Evolutionary conservation across 2,888 invertebrate genomes (phyloP).

Genomic region (Exephanes ischioxanthus): DNA sequence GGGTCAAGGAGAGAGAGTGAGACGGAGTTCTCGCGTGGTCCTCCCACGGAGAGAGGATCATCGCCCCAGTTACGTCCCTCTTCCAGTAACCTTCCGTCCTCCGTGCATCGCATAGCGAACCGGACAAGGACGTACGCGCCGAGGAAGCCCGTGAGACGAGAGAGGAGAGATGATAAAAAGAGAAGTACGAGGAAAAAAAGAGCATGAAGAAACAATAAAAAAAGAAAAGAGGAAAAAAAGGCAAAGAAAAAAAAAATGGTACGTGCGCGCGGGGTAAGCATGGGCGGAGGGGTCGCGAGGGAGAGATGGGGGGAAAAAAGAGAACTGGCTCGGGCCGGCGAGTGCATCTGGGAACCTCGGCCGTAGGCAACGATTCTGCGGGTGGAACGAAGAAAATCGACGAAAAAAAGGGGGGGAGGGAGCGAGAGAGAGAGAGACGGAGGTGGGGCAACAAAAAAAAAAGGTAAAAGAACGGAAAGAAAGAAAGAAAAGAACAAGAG

Average conservation of each 20-base stretch:
- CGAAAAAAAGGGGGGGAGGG: constrained; percentile 38
- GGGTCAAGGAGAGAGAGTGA: constrained; percentile 66
- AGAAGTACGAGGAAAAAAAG: constrained; percentile 12
- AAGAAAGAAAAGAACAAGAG: constrained; percentile 61
- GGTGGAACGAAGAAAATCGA: constrained; percentile 41
- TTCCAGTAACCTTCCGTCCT: constrained; percentile 76
- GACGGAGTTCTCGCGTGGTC: constrained; percentile 65
- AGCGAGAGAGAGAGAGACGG: constrained; percentile 67
- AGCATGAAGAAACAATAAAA: background rate
- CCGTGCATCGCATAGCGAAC: constrained; percentile 62
- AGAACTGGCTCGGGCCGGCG: constrained; percentile 67
- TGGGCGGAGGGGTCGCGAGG: constrained; percentile 41
- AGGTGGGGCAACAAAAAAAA: constrained; percentile 51
- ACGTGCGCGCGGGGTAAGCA: constrained; percentile 61
- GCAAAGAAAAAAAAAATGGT: constrained; percentile 51
- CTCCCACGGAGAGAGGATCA: constrained; percentile 74
- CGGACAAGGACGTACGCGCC: constrained; percentile 46
- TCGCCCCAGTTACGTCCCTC: constrained; percentile 82
- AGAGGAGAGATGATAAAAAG: constrained; percentile 32
- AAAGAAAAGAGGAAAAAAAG: constrained; percentile 19
- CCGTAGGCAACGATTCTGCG: constrained; percentile 76
- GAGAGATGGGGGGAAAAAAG: constrained; percentile 17
- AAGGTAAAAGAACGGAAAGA: constrained; percentile 62
- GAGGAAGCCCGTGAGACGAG: constrained; percentile 28
- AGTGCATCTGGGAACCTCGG: constrained; percentile 71